phyloP scores from a whole-genome alignment of 2,888 invertebrate species.

The Eristalinus sepulchralis region DNA sequence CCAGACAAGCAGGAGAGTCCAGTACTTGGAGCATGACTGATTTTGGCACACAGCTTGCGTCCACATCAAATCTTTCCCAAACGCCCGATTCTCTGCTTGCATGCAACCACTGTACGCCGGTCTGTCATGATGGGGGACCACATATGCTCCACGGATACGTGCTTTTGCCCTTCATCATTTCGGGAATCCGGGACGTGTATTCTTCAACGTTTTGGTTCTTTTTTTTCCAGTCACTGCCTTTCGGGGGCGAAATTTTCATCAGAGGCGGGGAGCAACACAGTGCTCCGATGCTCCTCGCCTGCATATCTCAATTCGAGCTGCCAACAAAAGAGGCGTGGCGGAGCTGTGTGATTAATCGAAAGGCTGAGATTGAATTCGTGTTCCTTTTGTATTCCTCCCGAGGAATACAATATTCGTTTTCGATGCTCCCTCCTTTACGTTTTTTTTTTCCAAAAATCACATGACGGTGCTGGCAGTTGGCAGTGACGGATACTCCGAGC shows the following conservation, averaged over 20 bases:
- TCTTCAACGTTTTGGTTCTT: neutral
- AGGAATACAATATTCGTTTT: conserved; percentile 4
- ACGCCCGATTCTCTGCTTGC: neutral
- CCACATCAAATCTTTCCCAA: no score
- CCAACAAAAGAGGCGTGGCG: conserved; percentile 60
- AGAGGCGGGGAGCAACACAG: conserved; percentile 31
- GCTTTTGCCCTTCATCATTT: conserved; percentile 48
- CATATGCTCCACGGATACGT: conserved; percentile 27
- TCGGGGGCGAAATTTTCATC: conserved; percentile 38
- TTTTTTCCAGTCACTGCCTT: conserved; percentile 1
- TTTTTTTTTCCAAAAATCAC: conserved; percentile 51
- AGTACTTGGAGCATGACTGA: no score
- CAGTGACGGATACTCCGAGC: conserved; percentile 56
- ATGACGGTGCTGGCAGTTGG: conserved; percentile 59
- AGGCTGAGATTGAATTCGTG: conserved; percentile 65
- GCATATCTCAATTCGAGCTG: conserved; percentile 38
- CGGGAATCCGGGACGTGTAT: conserved; percentile 31
- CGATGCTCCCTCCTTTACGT: neutral
- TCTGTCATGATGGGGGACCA: conserved; percentile 19
- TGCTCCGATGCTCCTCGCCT: conserved; percentile 13
- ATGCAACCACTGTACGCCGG: conserved; percentile 20
- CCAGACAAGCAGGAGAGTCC: no score
- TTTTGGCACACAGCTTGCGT: no score
- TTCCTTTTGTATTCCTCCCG: conserved; percentile 17
- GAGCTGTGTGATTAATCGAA: conserved; percentile 67